Evolutionary conservation across 2,888 invertebrate species (phyloP), one percentile per base, ranked within the genome.

Genomic region (Agonopterix subpropinquella): DNA sequence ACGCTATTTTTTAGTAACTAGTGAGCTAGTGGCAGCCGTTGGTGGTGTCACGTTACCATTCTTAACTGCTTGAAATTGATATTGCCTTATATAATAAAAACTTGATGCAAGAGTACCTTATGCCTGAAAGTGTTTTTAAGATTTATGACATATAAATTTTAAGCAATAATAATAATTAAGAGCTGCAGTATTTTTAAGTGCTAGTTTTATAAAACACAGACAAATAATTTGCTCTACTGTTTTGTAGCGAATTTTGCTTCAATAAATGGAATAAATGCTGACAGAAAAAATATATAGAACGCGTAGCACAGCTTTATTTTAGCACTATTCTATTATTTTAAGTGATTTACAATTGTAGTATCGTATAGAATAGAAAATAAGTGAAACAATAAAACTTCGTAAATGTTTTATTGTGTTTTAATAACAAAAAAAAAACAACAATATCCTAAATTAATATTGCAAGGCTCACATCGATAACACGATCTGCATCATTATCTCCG

Each of bases 31-130:
- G 80, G 77, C 84, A 81, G 85, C 83, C 81, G 77, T 82, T 67
- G 87, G 87, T 87, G 87, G 87, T 80, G 80, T 83, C 81, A 79
- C 78, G 87, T 87, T 87, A 87, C 87, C 87, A 81, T 77, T 74
- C 71, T 61, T 61, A 64, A 59, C 62, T 62, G 64, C 62, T 55
- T 59, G 51, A 57, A 55, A 54, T 56, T 56, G 49, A 58, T 56
- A 53, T 61, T 58, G 42, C 42, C 13, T 42, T 13, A 11, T 37
- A 9, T 28, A 28, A 28, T 28, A 28, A 28, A 28, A 28, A 28
- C 28, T 39, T 39, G 39, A 39, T n/a, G 53, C 56, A n/a, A n/a
- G 28, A 28, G 28, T 28, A 28, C 28, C 28, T 28, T 28, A 28
- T 49, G 55, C 50, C 43, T 55, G 57, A 11, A 44, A 44, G 11